These are phyloP conservation scores for Andrena minutula DNA, from an alignment of 2,888 invertebrate genomes.

Conservation along the genomic window DNA sequence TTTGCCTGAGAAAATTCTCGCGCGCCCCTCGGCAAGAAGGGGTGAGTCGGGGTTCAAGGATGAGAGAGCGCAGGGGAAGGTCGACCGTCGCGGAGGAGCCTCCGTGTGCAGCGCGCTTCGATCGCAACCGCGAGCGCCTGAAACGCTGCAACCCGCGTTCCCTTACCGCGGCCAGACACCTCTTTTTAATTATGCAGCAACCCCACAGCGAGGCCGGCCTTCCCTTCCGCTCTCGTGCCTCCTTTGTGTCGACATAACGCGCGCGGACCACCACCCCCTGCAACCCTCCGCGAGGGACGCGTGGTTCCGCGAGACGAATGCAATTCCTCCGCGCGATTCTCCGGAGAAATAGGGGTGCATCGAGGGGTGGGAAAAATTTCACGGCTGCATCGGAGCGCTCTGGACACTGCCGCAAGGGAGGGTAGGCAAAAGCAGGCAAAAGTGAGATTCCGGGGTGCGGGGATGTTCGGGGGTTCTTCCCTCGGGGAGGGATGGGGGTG, in stretches of 20 bases:
- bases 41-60: no score
- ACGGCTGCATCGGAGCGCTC: slow-evolving; percentile 11
- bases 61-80: no score
- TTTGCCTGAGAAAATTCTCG: no score
- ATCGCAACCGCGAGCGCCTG: slow-evolving; percentile 12
- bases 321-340: neutral
- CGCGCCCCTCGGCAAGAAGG: no score
- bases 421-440: slow-evolving; percentile 37
- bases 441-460: slow-evolving; percentile 30
- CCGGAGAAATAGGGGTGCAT: neutral
- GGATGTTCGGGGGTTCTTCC: slow-evolving; percentile 19
- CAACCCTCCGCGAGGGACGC: neutral
- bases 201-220: slow-evolving; percentile 21
- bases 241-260: slow-evolving; percentile 38
- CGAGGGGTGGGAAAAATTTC: no score
- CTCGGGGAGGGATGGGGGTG: neutral
- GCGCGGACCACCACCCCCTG: slow-evolving; percentile 10
- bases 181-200: slow-evolving; percentile 49
- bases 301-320: neutral
- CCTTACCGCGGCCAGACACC: slow-evolving; percentile 12
- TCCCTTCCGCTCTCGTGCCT: slow-evolving; percentile 39
- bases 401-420: slow-evolving; percentile 14
- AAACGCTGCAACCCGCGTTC: slow-evolving; percentile 1
- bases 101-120: slow-evolving; percentile 13
- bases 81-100: no score